Evolutionary conservation across 2,888 invertebrate species (phyloP).

Genomic region (Physocephala rufipes): DNA sequence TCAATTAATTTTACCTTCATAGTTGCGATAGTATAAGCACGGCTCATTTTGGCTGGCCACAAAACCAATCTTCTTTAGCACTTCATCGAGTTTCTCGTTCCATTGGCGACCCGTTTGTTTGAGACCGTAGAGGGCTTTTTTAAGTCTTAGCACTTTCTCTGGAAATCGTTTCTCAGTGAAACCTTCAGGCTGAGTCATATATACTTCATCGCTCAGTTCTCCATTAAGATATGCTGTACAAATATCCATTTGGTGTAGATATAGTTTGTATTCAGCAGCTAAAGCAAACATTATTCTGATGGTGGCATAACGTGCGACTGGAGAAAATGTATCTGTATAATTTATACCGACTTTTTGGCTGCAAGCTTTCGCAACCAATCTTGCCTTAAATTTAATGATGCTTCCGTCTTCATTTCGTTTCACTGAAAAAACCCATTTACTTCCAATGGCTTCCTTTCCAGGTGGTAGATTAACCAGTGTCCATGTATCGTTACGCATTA

Average conservation of each 20-base stretch:
- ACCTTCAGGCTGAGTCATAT: conserved; percentile 37
- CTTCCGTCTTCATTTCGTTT: conserved; percentile 38
- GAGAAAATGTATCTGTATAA: conserved; percentile 41
- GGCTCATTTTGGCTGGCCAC: conserved; percentile 28
- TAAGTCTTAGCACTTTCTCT: conserved; percentile 18
- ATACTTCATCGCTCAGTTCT: conserved; percentile 41
- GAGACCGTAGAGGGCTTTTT: conserved; percentile 11
- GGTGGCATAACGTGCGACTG: conserved; percentile 42
- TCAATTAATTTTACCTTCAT: conserved; percentile 18
- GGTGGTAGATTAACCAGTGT: conserved; percentile 35
- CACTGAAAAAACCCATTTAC: conserved; percentile 44
- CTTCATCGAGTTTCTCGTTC: conserved; percentile 33
- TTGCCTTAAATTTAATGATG: conserved; percentile 35
- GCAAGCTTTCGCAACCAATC: conserved; percentile 38
- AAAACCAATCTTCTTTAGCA: conserved; percentile 35
- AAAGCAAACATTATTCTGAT: conserved; percentile 43
- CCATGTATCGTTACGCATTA: conserved; percentile 39
- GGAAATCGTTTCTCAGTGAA: conserved; percentile 34
- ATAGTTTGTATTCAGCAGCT: conserved; percentile 40
- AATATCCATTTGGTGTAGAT: conserved; percentile 44
- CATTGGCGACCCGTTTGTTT: conserved; percentile 33
- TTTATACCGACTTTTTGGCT: conserved; percentile 38
- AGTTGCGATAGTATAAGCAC: conserved; percentile 28
- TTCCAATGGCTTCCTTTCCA: conserved; percentile 38
- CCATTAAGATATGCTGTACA: conserved; percentile 40